Evolutionary conservation across 2,113 vertebrate species (phyloP).

Genomic region (Pseudopipra pipra): DNA sequence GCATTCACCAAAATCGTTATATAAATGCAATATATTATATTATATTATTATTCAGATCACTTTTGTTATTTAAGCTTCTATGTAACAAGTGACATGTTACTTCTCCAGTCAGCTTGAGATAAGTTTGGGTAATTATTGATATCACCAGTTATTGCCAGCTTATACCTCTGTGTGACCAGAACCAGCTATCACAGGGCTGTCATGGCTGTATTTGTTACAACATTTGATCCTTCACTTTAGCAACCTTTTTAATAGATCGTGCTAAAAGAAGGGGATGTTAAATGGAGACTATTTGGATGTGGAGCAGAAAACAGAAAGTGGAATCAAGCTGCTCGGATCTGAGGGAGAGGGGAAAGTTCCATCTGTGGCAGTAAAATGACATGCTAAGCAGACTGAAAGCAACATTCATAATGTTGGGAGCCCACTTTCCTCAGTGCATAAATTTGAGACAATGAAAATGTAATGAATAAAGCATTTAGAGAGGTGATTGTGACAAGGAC

Average conservation of each 20-base stretch:
- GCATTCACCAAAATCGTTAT: background rate
- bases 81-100: background rate
- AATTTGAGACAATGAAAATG: slow-evolving; percentile 45
- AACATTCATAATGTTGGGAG: slow-evolving; percentile 5
- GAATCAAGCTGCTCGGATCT: background rate
- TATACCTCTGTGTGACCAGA: background rate
- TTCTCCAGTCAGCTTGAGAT: background rate
- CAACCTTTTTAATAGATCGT: background rate
- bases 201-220: background rate
- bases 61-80: background rate
- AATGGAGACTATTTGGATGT: background rate
- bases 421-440: slow-evolving; percentile 11
- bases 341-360: background rate
- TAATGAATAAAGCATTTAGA: slow-evolving; percentile 31
- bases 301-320: slow-evolving; percentile 17
- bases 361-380: background rate
- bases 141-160: background rate
- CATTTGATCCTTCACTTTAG: background rate
- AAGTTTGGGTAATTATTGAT: background rate
- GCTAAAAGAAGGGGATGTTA: background rate
- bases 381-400: slow-evolving; percentile 15
- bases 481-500: slow-evolving; percentile 48
- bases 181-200: background rate
- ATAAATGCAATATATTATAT: background rate
- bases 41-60: background rate